Evolutionary conservation across 2,113 vertebrate genomes (phyloP), one percentile per base, ranked within the genome.

Genomic region (Mesoclemmys tuberculata): DNA sequence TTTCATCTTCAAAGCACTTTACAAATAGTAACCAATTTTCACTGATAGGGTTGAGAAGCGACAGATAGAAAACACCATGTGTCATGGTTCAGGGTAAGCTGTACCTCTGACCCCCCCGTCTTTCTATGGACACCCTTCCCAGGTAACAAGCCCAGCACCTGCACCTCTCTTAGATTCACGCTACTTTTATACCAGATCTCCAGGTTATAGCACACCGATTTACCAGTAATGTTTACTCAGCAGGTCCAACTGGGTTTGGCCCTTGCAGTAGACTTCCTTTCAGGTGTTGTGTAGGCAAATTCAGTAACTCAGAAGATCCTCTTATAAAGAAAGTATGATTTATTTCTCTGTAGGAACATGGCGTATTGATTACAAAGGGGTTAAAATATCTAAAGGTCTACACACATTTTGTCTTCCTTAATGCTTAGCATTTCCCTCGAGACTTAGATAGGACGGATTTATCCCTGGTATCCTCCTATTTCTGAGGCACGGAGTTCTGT

Each of bases 361-460:
- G 26, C 56, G 29, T 46, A 58, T 29, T 29, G 14, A 58, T 11
- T 27, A 29, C 24, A 58, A 58, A 58, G 22, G 26, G 56, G 22
- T 58, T 58, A 58, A 29, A 58, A 26, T 29, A 58, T 10, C 11
- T 19, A 58, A 58, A 58, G 56, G 56, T 22, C 10, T 27, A 58
- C 56, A 58, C 54, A 58, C n/a, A n/a, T 16, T 48, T 1, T 94
- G 7, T 3, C 79, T 35, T 46, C 21, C 27, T 49, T 87, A 80
- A 10, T 14, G 2, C 3, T 10, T 2, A 2, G 10, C 41, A 1
- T 3, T 41, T 26, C 2, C 3, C 7, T 3, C 29, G 29, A 29
- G 35, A 51, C 82, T 56, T 90, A 88, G 4, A 38, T 1, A 80
- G 3, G 4, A 35, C 49, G 6, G 80, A 82, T 31, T 71, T 41